Evolutionary conservation across 1,140 invertebrate species (phyloP).

Genomic region (Drosophila insularis): DNA sequence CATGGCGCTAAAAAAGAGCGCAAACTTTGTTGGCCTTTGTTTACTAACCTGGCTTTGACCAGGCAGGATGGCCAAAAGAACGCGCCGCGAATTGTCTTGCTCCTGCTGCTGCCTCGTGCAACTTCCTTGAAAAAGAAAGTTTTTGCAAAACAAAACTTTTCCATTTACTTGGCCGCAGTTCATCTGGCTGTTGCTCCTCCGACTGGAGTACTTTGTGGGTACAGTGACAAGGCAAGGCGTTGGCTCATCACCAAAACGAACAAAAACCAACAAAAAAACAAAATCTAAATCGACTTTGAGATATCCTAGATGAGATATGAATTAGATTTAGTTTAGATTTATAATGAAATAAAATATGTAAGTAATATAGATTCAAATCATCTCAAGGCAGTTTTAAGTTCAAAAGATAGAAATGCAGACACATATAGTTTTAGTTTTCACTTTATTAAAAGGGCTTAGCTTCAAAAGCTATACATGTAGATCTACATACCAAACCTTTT

Average conservation of each 20-base stretch:
- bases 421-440: too few relatives aligned
- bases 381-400: too few relatives aligned
- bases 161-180: conserved; percentile 75
- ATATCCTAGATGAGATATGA: neutral
- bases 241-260: neutral
- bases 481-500: too few relatives aligned
- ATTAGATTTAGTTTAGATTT: too few relatives aligned
- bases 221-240: conserved; percentile 12
- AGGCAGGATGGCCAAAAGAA: conserved; percentile 13
- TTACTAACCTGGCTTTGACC: conserved; percentile 44
- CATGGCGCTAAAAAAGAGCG: conserved; percentile 6
- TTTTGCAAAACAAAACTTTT: conserved; percentile 77
- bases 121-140: conserved; percentile 50
- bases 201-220: conserved; percentile 49
- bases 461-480: too few relatives aligned
- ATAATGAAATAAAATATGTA: too few relatives aligned
- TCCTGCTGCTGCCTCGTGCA: conserved; percentile 19
- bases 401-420: too few relatives aligned
- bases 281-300: neutral
- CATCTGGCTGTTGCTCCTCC: conserved; percentile 42
- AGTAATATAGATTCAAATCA: too few relatives aligned
- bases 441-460: too few relatives aligned
- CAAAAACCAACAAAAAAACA: neutral
- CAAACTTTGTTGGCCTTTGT: conserved; percentile 45
- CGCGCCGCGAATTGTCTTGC: conserved; percentile 29